phyloP scores from a whole-genome alignment of 2,888 invertebrate species.

The Drosophila demipolita region DNA sequence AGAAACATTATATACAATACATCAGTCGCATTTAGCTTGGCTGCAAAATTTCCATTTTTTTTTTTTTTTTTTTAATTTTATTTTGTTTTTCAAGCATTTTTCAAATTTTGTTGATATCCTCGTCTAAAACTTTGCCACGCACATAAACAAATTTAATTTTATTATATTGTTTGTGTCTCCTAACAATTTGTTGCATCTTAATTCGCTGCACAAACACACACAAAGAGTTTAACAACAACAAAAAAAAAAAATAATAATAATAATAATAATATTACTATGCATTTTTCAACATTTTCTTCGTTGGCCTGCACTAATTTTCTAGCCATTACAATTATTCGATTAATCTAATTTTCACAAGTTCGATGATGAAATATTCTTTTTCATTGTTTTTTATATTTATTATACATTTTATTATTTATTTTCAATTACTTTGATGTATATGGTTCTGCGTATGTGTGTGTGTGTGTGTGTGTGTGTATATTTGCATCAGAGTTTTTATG shows the following conservation, averaged over 20 bases:
- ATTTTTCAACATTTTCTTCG: constrained; percentile 4
- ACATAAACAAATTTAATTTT: background rate
- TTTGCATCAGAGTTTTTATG: too few relatives aligned
- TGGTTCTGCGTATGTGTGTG: constrained; percentile 6
- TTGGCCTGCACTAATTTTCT: background rate
- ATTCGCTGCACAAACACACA: background rate
- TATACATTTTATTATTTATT: constrained; percentile 5
- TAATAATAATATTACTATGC: background rate
- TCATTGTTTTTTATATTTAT: background rate
- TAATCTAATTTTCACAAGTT: background rate
- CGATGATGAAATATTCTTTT: background rate
- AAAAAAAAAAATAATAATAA: background rate
- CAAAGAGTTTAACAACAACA: background rate
- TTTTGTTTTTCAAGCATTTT: constrained; percentile 49
- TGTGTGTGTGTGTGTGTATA: too few relatives aligned
- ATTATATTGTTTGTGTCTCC: background rate
- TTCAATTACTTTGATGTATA: constrained; percentile 6
- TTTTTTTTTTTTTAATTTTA: constrained; percentile 14
- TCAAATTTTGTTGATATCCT: constrained; percentile 63
- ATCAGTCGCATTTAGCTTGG: constrained; percentile 71
- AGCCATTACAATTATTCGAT: background rate
- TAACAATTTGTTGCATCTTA: constrained; percentile 14
- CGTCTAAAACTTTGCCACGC: constrained; percentile 20
- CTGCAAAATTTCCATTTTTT: constrained; percentile 58
- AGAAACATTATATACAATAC: constrained; percentile 86